Evolutionary conservation across 1,140 invertebrate species (phyloP), one percentile per base, ranked within the genome.

Genomic region (Nephotettix cincticeps): DNA sequence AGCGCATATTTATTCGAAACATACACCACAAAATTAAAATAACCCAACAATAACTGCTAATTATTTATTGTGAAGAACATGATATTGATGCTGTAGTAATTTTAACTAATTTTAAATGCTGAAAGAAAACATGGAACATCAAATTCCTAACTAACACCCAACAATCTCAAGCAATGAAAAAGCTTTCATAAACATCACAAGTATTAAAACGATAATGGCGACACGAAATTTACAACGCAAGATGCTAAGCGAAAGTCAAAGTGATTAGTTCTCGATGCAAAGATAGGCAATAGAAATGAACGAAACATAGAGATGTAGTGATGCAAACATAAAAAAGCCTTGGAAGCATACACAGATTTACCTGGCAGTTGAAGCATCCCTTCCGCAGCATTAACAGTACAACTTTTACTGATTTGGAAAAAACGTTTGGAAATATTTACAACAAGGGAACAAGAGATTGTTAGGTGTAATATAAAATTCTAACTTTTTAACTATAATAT

Each of bases 311-410:
- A 51, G 19, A 61, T 61, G 56, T 61, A 25, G 23, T 61, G 56
- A 61, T 61, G 56, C 56, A 61, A 51, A 61, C 56, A 61, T n/a
- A 27, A 23, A n/a, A 61, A 61, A 61, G 56, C 56, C 56, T 61
- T 61, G 56, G 56, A 61, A 61, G 56, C 56, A 61, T 61, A 61
- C 56, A 51, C 47, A 61, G 25, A 61, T 25, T 61, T 61, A 61
- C 56, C 56, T 61, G 56, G 56, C 56, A 61, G 25, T 28, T 61
- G 56, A 28, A 61, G 56, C 56, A 61, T 61, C 56, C 56, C 56
- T 61, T 61, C 13, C 27, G 56, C 56, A 61, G 56, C 56, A 23
- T 61, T 27, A 61, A 36, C 56, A 61, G 28, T 25, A 61, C 13
- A 61, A 29, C 21, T 23, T 25, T 61, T 61, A 61, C 56, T 61